Percentiles rank a stretch among this genome's conserved stretches.
phyloP scores from a whole-genome alignment of 2,113 vertebrate species.

The Gobius niger region DNA sequence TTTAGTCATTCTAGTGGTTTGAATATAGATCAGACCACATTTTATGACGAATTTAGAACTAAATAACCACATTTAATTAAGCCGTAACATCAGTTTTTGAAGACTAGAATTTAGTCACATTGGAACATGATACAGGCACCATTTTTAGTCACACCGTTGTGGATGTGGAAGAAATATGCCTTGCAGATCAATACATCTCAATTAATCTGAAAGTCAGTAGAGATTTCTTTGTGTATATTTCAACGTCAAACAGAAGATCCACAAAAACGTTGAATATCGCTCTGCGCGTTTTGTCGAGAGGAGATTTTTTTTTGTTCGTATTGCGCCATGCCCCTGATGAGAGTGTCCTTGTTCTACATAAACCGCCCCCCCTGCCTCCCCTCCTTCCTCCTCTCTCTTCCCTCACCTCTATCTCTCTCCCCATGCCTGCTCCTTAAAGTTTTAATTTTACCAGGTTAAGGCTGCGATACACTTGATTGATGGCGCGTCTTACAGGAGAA shows the following conservation, averaged over 20 bases:
- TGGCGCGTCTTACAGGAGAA: conserved; percentile 68
- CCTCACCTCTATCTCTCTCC: neutral
- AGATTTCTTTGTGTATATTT: neutral
- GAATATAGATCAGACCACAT: too few species aligned
- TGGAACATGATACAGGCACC: neutral
- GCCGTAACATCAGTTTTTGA: too few species aligned
- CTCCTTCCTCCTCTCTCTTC: neutral
- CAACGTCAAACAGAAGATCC: neutral
- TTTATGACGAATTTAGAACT: too few species aligned
- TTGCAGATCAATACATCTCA: neutral
- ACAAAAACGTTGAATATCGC: neutral
- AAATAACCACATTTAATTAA: too few species aligned
- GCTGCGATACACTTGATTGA: conserved; percentile 71
- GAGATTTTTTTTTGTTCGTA: conserved; percentile 65
- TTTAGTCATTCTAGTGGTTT: too few species aligned
- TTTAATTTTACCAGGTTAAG: conserved; percentile 77
- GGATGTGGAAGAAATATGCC: neutral
- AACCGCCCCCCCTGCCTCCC: conserved; percentile 36
- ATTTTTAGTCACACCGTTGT: neutral
- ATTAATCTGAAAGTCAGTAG: too few species aligned
- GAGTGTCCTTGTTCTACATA: conserved; percentile 55
- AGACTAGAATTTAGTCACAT: too few species aligned
- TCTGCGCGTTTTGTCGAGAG: conserved; percentile 35
- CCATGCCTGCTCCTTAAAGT: conserved; percentile 36
- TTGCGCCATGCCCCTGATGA: conserved; percentile 58